These are phyloP conservation scores for Megalopta genalis DNA, from an alignment of 1,140 invertebrate species.

Conservation along the genomic window DNA sequence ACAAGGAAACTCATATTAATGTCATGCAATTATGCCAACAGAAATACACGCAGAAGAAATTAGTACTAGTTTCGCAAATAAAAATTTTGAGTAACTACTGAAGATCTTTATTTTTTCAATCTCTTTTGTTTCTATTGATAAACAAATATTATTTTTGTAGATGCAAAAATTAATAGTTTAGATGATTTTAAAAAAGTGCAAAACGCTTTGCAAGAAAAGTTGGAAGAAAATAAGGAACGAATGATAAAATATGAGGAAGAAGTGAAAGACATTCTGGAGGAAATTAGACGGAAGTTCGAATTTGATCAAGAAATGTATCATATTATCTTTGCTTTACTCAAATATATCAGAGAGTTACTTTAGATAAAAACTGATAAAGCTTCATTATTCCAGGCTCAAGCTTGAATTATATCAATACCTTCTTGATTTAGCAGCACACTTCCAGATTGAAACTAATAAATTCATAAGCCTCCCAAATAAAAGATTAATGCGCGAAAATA, in stretches of 20 bases:
- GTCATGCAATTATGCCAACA: slow-evolving; percentile 56
- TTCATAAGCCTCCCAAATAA: slow-evolving; percentile 55
- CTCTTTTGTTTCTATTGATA: neutral
- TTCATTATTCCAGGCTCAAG: slow-evolving; percentile 63
- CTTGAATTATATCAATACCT: slow-evolving; percentile 67
- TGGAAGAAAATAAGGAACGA: slow-evolving; percentile 41
- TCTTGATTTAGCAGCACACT: slow-evolving; percentile 59
- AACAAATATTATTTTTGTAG: slow-evolving; percentile 50
- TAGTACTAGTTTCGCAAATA: slow-evolving; percentile 59
- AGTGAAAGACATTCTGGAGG: slow-evolving; percentile 42
- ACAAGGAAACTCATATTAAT: slow-evolving; percentile 54
- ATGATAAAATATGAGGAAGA: slow-evolving; percentile 57
- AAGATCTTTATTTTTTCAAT: neutral
- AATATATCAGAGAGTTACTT: neutral
- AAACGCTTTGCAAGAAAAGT: slow-evolving; percentile 56
- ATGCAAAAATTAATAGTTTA: slow-evolving; percentile 67
- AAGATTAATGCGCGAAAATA: slow-evolving; percentile 71
- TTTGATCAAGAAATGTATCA: slow-evolving; percentile 69
- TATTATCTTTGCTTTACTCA: neutral
- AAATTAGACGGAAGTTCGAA: slow-evolving; percentile 61
- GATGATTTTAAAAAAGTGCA: slow-evolving; percentile 69
- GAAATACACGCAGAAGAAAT: slow-evolving; percentile 63
- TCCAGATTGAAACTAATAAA: slow-evolving; percentile 61
- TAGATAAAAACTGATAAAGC: slow-evolving; percentile 8
- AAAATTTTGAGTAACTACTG: slow-evolving; percentile 68